Evolutionary conservation across 1,140 invertebrate genomes (phyloP).

Genomic region (Pogonognathellus flavescens): DNA sequence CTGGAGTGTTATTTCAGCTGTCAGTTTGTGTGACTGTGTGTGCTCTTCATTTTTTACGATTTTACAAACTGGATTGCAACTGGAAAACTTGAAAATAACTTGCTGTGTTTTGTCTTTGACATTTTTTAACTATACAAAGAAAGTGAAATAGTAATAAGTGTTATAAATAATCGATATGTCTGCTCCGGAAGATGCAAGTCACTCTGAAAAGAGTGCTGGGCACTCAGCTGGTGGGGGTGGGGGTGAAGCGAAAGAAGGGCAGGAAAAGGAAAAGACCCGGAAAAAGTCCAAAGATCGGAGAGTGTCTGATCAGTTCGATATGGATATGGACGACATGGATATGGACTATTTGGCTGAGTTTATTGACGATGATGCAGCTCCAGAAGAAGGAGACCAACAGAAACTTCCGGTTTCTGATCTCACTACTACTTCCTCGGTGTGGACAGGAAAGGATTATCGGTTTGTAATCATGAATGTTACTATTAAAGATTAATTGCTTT

Average conservation of each 20-base stretch:
- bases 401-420: background rate
- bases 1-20: too few relatives aligned
- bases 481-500: too few relatives aligned
- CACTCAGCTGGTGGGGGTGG: background rate
- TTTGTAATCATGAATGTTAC: background rate
- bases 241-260: background rate
- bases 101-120: too few relatives aligned
- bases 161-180: background rate
- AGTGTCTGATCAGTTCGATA: background rate
- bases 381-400: background rate
- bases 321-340: constrained; percentile 23
- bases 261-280: background rate
- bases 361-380: background rate
- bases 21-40: too few relatives aligned
- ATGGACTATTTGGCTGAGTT: constrained; percentile 26
- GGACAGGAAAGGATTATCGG: constrained; percentile 23
- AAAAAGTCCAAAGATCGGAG: background rate
- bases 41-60: too few relatives aligned
- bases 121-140: too few relatives aligned
- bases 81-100: too few relatives aligned
- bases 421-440: background rate
- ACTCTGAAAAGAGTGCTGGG: background rate
- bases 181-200: background rate
- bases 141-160: too few relatives aligned
- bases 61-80: too few relatives aligned